Evolutionary conservation across 1,140 invertebrate genomes (phyloP).

Genomic region (Bilobella aurantiaca): DNA sequence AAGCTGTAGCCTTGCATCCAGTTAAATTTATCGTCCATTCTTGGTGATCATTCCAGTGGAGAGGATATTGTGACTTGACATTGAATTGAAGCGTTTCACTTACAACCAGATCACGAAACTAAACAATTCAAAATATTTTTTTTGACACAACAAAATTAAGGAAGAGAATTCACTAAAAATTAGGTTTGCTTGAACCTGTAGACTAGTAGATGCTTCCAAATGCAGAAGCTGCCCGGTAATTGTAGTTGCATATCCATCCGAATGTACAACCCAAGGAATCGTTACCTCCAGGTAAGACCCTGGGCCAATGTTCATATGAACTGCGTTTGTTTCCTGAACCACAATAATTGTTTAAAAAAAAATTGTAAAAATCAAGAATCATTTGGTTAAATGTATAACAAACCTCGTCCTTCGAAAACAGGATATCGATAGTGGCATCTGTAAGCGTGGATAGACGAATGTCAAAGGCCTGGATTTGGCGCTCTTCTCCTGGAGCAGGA

Average conservation of each 20-base stretch:
- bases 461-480: conserved; percentile 83
- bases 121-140: conserved; percentile 18
- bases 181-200: conserved; percentile 47
- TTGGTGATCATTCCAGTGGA: conserved; percentile 89
- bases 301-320: conserved; percentile 84
- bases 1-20: conserved; percentile 83
- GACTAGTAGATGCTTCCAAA: conserved; percentile 85
- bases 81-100: conserved; percentile 91
- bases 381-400: conserved; percentile 14
- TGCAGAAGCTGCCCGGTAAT: conserved; percentile 85
- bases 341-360: conserved; percentile 13
- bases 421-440: conserved; percentile 85
- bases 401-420: conserved; percentile 87
- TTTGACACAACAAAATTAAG: not conserved
- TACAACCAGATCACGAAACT: conserved; percentile 76
- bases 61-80: conserved; percentile 74
- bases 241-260: conserved; percentile 76
- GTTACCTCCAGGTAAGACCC: conserved; percentile 91
- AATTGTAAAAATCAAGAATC: conserved; percentile 2
- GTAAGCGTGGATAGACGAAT: conserved; percentile 78
- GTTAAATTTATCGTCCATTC: conserved; percentile 81
- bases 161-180: conserved; percentile 10
- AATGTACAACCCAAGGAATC: conserved; percentile 80
- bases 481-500: conserved; percentile 71
- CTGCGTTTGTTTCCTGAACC: conserved; percentile 76